Percentiles rank a stretch among this genome's conserved stretches.
Conservation (phyloP, 2,888 invertebrate species). For the Strigamia maritima region DNA sequence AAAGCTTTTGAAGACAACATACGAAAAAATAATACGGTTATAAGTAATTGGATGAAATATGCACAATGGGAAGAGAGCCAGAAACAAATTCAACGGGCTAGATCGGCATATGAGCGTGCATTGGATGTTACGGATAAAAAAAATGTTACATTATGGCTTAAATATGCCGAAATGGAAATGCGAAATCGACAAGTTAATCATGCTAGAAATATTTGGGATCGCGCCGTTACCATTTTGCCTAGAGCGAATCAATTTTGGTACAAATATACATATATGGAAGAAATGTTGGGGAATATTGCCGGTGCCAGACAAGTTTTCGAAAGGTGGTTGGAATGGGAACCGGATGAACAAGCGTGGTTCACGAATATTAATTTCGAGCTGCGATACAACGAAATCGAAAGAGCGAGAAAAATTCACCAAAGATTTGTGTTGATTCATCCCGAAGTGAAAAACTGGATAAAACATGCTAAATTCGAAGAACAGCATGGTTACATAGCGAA, state of each 20-base stretch:
- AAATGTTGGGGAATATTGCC: constrained; percentile 94
- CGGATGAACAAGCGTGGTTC: constrained; percentile 99
- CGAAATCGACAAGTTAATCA: constrained; percentile 75
- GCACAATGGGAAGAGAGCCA: constrained; percentile 99
- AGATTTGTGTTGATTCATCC: constrained; percentile 96
- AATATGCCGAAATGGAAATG: constrained; percentile 99
- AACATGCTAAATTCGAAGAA: constrained; percentile 96
- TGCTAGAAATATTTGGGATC: constrained; percentile 96
- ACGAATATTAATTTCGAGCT: constrained; percentile 99
- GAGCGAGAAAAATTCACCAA: constrained; percentile 90
- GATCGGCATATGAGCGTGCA: constrained; percentile 96
- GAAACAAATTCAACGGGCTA: constrained; percentile 77
- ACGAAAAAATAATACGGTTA: constrained; percentile 89
- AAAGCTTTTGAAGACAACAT: constrained; percentile 97
- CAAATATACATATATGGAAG: constrained; percentile 99
- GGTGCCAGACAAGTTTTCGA: constrained; percentile 87
- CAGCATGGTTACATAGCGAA: constrained; percentile 88
- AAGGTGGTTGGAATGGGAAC: constrained; percentile 99
- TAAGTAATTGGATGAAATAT: constrained; percentile 98
- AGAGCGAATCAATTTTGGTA: constrained; percentile 99
- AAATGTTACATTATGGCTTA: constrained; percentile 92
- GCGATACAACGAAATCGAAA: constrained; percentile 90
- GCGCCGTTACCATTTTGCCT: constrained; percentile 93
- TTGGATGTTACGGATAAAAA: constrained; percentile 97
- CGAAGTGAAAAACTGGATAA: constrained; percentile 97